phyloP scores from a whole-genome alignment of 2,113 vertebrate species.

The Andinoacara biseriatus region DNA sequence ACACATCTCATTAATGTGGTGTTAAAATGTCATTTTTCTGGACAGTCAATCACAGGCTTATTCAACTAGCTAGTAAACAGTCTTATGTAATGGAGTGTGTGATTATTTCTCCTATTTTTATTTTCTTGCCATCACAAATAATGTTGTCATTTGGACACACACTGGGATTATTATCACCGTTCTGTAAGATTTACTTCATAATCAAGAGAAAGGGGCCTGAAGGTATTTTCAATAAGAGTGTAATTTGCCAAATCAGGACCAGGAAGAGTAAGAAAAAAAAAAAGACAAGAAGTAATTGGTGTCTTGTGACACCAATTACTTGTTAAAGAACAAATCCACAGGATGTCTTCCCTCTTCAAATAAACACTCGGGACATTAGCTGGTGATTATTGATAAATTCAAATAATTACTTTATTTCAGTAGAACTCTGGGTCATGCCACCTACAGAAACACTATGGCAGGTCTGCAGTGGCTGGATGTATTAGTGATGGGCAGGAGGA shows the following conservation, averaged over 20 bases:
- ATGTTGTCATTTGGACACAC: background rate
- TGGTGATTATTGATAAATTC: background rate
- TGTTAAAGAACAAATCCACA: constrained; percentile 2
- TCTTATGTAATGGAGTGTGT: background rate
- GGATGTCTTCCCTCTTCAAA: background rate
- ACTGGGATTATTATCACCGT: background rate
- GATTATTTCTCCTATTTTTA: constrained; percentile 16
- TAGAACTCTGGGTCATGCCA: background rate
- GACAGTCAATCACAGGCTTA: background rate
- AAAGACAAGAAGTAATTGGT: background rate
- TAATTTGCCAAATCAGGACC: background rate
- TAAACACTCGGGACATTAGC: background rate
- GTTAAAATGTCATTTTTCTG: background rate
- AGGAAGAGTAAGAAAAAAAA: background rate
- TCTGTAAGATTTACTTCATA: background rate
- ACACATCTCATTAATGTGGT: constrained; percentile 13
- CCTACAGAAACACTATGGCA: background rate
- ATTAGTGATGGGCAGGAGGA: background rate
- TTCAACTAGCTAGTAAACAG: background rate
- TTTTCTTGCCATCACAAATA: background rate
- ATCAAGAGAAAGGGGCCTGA: background rate
- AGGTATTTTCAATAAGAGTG: background rate
- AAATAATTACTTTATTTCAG: background rate
- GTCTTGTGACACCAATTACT: too few species aligned
- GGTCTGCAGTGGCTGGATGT: too few species aligned